Conservation (phyloP, 2,113 vertebrate genomes). For the Pomatostomus ruficeps region DNA sequence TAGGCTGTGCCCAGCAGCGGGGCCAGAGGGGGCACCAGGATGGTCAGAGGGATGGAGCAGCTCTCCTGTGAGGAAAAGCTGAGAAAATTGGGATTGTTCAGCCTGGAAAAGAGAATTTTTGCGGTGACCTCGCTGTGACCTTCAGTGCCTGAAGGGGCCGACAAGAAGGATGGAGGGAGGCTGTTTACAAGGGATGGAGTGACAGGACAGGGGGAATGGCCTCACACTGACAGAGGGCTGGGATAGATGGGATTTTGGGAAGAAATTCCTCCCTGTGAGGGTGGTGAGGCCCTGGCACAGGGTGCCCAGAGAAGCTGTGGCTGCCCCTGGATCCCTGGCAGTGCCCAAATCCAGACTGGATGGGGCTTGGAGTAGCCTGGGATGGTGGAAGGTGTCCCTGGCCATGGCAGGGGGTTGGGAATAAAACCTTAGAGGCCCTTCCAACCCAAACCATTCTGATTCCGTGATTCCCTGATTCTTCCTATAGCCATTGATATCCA, state of each 20-base stretch:
- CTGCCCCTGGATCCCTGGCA: neutral
- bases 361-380: rapidly evolving
- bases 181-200: neutral
- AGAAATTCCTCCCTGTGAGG: neutral
- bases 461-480: neutral
- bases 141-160: neutral
- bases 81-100: neutral
- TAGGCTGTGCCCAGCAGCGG: neutral
- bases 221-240: neutral
- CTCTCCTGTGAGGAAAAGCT: neutral
- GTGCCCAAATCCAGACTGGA: neutral
- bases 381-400: neutral
- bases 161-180: neutral
- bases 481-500: neutral
- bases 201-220: neutral
- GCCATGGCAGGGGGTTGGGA: neutral
- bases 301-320: neutral
- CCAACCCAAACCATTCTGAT: neutral
- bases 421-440: neutral
- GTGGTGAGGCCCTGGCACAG: neutral
- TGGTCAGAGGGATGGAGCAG: neutral
- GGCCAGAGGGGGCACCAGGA: neutral
- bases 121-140: neutral
- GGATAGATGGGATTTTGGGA: neutral
- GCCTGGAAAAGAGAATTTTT: neutral